Percentiles rank a stretch among this genome's conserved stretches.
Evolutionary conservation across 2,797 vertebrate genomes (phyloP).

Genomic region (Hapalemur alaotrensis): DNA sequence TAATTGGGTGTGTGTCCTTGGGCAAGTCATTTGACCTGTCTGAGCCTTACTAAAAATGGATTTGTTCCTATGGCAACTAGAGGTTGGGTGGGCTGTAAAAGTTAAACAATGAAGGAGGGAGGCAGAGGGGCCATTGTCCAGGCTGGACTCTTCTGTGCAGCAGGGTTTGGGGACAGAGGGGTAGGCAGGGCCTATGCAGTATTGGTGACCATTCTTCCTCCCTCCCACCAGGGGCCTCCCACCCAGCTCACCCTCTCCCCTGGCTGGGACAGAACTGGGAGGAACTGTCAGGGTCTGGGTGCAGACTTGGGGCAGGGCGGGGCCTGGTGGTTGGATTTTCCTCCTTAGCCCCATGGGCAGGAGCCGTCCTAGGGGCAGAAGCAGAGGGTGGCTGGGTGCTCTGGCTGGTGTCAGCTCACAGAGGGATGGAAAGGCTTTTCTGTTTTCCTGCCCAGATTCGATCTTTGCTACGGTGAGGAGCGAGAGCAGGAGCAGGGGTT

Average conservation of each 20-base stretch:
- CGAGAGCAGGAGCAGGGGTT: background rate
- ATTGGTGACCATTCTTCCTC: background rate
- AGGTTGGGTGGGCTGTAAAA: background rate
- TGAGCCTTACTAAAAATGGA: background rate
- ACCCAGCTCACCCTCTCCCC: conserved; percentile 84
- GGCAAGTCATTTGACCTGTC: background rate
- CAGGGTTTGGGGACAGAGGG: too few species aligned
- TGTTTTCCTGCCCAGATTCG: background rate
- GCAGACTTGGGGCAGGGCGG: background rate
- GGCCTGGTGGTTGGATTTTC: background rate
- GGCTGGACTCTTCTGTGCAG: background rate
- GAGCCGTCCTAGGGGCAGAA: too few species aligned
- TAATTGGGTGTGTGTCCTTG: background rate
- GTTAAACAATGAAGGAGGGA: background rate
- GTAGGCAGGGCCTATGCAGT: background rate
- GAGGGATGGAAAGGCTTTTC: background rate
- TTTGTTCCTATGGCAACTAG: background rate
- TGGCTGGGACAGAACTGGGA: conserved; percentile 8
- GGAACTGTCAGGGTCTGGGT: background rate
- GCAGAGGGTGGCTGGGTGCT: background rate
- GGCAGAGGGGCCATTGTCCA: background rate
- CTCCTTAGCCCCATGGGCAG: background rate
- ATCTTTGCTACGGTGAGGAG: background rate
- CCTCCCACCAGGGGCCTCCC: conserved; percentile 77
- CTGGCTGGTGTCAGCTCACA: background rate